Evolutionary conservation across 2,888 invertebrate species (phyloP), one percentile per base, ranked within the genome.

Genomic region (Chironomus tentans): DNA sequence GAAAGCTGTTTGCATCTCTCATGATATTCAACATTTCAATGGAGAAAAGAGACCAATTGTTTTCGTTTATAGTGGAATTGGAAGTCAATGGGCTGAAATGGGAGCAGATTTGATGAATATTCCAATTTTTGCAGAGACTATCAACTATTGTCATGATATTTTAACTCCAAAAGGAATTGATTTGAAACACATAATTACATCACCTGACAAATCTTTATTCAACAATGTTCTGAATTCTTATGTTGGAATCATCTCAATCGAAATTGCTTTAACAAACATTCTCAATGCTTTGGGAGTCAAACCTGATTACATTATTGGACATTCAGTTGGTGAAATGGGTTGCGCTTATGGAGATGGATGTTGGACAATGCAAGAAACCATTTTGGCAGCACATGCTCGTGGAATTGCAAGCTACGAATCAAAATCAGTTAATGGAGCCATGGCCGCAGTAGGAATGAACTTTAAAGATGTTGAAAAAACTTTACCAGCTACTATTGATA

Each of bases 41-140:
- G 90, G 89, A 0, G 84, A 86, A 0, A 86, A 86, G 73, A 86
- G 90, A 0, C 93, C 95, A 2, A 85, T 95, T 1, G 95, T 95
- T 89, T 95, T 92, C 84, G 90, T 95, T 56, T 97, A 94, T 85
- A 93, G 95, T 74, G 95, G 95, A 48, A 93, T 97, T 93, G 94
- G 94, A 1, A 91, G 92, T 0, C 94, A 95, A 81, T 95, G 95
- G 94, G 85, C 89, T 12, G 91, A 91, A 78, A 94, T 96, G 93
- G 95, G 92, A 4, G 85, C 87, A 7, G 85, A 88, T 76, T 86
- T 94, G 77, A 88, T 93, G 87, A 84, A 86, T 78, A 85, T 93
- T 38, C 90, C 91, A 0, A 83, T 87, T 12, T 93, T 94, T 81
- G 86, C 88, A 73, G 85, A 88, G 65, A 89, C 92, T 61, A 88